Evolutionary conservation across 2,797 vertebrate species (phyloP).

Genomic region (Rhinella marina): DNA sequence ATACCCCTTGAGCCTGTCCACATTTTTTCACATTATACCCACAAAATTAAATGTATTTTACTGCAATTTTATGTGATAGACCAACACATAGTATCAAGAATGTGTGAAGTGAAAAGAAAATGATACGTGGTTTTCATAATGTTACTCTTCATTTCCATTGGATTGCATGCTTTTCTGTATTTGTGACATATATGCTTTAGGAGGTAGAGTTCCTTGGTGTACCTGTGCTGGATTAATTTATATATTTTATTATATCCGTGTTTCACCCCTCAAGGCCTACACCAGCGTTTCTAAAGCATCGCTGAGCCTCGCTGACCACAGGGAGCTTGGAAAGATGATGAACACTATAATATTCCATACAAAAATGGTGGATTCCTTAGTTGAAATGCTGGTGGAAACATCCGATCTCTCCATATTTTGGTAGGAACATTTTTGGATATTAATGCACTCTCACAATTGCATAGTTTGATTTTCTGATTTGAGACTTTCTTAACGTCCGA

Average conservation of each 20-base stretch:
- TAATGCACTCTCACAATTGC: neutral
- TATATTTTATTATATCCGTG: neutral
- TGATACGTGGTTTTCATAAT: too few species aligned
- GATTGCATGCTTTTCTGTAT: neutral
- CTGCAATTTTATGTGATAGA: too few species aligned
- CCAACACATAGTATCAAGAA: too few species aligned
- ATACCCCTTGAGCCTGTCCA: too few species aligned
- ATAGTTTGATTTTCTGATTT: neutral
- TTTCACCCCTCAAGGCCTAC: conserved; percentile 81
- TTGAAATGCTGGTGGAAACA: conserved; percentile 98
- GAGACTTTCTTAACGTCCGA: too few species aligned
- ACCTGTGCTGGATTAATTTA: neutral
- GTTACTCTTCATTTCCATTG: neutral
- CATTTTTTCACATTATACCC: too few species aligned
- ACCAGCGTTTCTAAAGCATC: conserved; percentile 98
- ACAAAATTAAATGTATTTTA: too few species aligned
- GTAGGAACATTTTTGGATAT: conserved; percentile 69
- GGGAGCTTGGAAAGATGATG: conserved; percentile 99
- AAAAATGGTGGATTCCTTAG: conserved; percentile 98
- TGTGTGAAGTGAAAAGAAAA: too few species aligned
- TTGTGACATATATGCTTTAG: neutral
- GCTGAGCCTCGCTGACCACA: conserved; percentile 91
- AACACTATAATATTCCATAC: conserved; percentile 99
- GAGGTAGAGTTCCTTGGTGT: neutral
- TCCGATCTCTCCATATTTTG: conserved; percentile 98